Conservation (phyloP, 2,888 invertebrate species). For the Lysandra coridon region DNA sequence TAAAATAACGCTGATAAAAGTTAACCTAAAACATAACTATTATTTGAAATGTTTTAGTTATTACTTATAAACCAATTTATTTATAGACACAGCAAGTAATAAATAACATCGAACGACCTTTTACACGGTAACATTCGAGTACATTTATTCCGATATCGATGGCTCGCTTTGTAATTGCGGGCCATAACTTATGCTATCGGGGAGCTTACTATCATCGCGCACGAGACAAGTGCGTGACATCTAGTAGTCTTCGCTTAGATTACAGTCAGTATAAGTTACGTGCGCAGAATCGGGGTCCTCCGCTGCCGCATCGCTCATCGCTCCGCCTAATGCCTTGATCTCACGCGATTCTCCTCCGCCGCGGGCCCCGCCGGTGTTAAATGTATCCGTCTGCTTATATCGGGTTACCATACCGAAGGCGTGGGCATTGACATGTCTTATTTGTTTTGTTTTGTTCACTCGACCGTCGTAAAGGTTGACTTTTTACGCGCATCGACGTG, state of each 20-base stretch:
- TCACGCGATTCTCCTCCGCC: conserved; percentile 49
- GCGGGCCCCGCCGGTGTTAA: conserved; percentile 68
- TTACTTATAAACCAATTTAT: neutral
- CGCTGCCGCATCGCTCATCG: conserved; percentile 51
- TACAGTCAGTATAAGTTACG: conserved; percentile 56
- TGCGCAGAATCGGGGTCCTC: conserved; percentile 51
- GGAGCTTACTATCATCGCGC: conserved; percentile 40
- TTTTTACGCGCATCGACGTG: conserved; percentile 74
- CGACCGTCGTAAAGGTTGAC: conserved; percentile 73
- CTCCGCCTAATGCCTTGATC: conserved; percentile 49
- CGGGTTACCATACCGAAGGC: conserved; percentile 77
- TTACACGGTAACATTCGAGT: conserved; percentile 34
- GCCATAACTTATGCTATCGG: conserved; percentile 42
- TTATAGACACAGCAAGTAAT: conserved; percentile 8
- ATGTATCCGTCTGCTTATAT: conserved; percentile 76
- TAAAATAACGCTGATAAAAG: neutral
- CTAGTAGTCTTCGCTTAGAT: conserved; percentile 60
- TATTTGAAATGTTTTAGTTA: neutral
- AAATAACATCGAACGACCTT: conserved; percentile 29
- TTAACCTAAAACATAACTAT: neutral
- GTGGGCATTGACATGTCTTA: conserved; percentile 79
- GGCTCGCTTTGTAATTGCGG: conserved; percentile 40
- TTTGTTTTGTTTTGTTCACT: conserved; percentile 77
- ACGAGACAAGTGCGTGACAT: conserved; percentile 63
- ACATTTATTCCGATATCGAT: conserved; percentile 40